Base-by-base conservation (phyloP, 2,113 vertebrate genomes). In the Capreolus pygargus region DNA sequence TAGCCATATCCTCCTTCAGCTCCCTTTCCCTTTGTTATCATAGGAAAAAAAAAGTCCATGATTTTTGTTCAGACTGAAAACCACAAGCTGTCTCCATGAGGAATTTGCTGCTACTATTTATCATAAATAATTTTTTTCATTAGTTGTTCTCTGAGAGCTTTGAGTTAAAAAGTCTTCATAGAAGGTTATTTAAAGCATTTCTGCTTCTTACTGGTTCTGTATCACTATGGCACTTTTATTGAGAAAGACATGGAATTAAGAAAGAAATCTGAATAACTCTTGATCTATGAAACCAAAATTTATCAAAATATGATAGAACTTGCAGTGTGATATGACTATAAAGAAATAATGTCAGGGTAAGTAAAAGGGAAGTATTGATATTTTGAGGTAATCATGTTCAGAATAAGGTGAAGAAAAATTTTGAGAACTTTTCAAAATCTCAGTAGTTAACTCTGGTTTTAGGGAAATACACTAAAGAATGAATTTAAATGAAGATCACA, bases 381-480 rank as follows among this genome's bases (percentile, higher is more conserved):
- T 67, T 97, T 91, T 27, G 3, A 95, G 61, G 79, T 39, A 88
- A 17, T 86, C 33, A 76, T 91, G 7, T 96, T 87, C 30, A 96
- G 30, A 93, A 55, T 10, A 86, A 19, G 60, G 27, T 43, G 12
- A 67, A 86, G 76, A 45, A 47, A 57, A 78, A 25, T 76, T 86
- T 78, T 84, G 70, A 78, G 58, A 95, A 94, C 33, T 92, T 91
- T 81, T 55, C 39, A 93, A 83, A 64, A 39, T 78, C 58, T 61
- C n/a, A 93, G 3, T 50, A 86, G 28, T 55, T 86, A 82, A 39
- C 61, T 96, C 86, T 91, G 47, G 21, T 86, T 97, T 27, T 95
- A 57, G 64, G 86, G 94, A 97, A 92, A 88, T 85, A 55, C 36
- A 92, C 12, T 86, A 47, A 85, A 83, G 47, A 96, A 89, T 90